Evolutionary conservation across 2,797 vertebrate species (phyloP), one percentile per base, ranked within the genome.

Genomic region (Coranthus polyacanthus): DNA sequence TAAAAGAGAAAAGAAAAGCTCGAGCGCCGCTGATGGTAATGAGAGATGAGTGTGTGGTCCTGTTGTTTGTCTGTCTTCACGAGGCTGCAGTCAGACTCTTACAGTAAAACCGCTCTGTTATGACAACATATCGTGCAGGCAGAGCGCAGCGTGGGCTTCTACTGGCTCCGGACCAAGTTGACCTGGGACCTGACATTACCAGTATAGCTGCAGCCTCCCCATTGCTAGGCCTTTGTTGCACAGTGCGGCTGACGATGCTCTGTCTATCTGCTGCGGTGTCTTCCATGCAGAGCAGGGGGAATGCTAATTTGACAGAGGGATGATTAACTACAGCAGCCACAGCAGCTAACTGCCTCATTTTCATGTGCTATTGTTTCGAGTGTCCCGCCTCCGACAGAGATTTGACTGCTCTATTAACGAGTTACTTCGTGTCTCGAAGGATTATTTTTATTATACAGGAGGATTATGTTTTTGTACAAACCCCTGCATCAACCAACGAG

Each of bases 281-380:
- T 36, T 85, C 51, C 82, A 70, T 53, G 83, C 65, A 42, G 72
- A 57, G 81, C 71, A 47, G 80, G 74, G 55, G 60, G 69, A 68
- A 82, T 85, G 73, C 70, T 90, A 81, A 89, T 89, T 81, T 92
- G 90, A 91, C 89, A 88, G 81, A 81, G 54, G 72, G 72, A 88
- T 93, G 91, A 93, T 82, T 89, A 89, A 93, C 89, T 89, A 69
- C 85, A 81, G 75, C 56, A 68, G 52, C 53, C 53, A 69, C 81
- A 83, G 79, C 73, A 80, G 79, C 83, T 68, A 82, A 72, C 54
- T 16, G 69, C 77, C 78, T 88, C 61, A 72, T 87, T 89, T 81
- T 86, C 76, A 82, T 59, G 44, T 66, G 41, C 41, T 46, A 85
- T 90, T 92, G 82, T 93, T 79, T 85, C 51, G 74, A 68, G 60